Evolutionary conservation across 2,797 vertebrate genomes (phyloP), one percentile per base, ranked within the genome.

Genomic region (Characodon lateralis): DNA sequence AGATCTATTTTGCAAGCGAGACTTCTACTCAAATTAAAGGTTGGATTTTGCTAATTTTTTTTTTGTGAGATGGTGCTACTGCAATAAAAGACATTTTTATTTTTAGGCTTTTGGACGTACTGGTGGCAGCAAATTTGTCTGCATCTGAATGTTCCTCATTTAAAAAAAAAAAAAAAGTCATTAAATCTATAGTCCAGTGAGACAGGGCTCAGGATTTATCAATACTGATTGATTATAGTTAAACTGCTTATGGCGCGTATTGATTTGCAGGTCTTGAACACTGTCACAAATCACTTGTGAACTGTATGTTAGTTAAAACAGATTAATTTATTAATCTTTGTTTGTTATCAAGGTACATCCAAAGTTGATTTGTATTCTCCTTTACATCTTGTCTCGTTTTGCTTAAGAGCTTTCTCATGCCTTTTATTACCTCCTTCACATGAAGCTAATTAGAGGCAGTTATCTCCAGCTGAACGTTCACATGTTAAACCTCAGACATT

Each of bases 221-320:
- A 66, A 41, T 31, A 41, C 63, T 41, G 35, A 66, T 41, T 66
- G 35, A 41, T 66, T 66, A 66, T 39, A 41, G 35, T 10, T 24
- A 26, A 83, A 83, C 69, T 77, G 28, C 73, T 85, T 43, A 82
- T 55, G 58, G 74, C 66, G 53, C 28, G 71, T 78, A 82, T 90
- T 86, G 80, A 90, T 79, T 79, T n/a, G 35, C 58, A 22, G 9
- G 46, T 66, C 73, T 75, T 56, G 13, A 74, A 24, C 46, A 35
- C 53, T 78, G 71, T 48, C 69, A 76, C 51, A 77, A 74, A 87
- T 46, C 35, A 39, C 53, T 24, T 2, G 22, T 43, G 20, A 68
- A 13, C 22, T n/a, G 65, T 14, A 14, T 68, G 39, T 24, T n/a
- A 3, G 1, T 24, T 43, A 8, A 9, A 39, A 63, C 31, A 63